Evolutionary conservation across 2,797 vertebrate species (phyloP).

Genomic region (Lepilemur ruficaudatus): DNA sequence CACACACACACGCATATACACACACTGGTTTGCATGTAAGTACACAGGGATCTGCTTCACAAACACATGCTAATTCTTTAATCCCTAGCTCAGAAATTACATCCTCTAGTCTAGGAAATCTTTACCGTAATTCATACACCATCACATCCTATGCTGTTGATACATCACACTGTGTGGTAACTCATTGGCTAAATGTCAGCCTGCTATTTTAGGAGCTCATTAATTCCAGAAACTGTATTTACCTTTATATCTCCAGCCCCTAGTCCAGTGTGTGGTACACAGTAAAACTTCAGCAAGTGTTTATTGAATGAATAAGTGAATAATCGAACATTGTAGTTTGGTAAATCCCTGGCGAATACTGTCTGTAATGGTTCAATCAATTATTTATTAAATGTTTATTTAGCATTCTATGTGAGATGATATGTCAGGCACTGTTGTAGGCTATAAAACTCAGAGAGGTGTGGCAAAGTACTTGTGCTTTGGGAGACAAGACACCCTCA

Average conservation of each 20-base stretch:
- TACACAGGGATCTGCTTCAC: background rate
- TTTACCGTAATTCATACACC: background rate
- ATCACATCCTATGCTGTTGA: background rate
- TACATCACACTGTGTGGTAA: background rate
- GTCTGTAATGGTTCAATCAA: background rate
- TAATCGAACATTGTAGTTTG: background rate
- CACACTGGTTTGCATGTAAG: background rate
- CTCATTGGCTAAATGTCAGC: constrained; percentile 31
- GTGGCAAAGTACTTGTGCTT: background rate
- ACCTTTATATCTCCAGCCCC: background rate
- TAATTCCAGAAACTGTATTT: constrained; percentile 1
- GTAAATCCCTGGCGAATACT: background rate
- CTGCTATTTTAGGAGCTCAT: background rate
- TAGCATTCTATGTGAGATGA: background rate
- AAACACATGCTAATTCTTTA: background rate
- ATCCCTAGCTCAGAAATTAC: background rate
- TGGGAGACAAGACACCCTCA: background rate
- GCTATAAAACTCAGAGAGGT: background rate
- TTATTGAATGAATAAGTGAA: constrained; percentile 48
- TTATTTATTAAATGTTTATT: constrained; percentile 17
- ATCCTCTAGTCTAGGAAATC: background rate
- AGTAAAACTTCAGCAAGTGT: background rate
- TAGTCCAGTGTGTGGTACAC: background rate
- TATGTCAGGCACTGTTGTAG: too few species aligned
- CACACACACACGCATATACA: background rate